A percentile compares a stretch with the other conserved stretches of the same genome.
Conservation (phyloP, 2,888 invertebrate species). For the Melanostoma mellinum region DNA sequence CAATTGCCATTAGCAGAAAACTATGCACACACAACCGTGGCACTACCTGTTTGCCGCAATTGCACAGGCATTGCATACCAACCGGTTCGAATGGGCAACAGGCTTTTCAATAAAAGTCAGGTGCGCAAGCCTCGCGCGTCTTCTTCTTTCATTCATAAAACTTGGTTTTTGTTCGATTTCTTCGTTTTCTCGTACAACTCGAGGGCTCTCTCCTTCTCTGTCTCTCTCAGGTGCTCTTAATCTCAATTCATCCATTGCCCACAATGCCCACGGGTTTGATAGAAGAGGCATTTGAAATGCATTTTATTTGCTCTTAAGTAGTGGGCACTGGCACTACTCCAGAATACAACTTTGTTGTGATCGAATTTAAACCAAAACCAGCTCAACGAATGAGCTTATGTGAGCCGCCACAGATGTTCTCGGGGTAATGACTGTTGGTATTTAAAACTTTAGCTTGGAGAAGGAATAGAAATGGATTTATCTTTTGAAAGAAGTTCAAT, state of each 20-base stretch:
- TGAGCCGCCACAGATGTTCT: too few relatives aligned
- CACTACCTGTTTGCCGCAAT: slow-evolving; percentile 58
- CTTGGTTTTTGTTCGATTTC: slow-evolving; percentile 11
- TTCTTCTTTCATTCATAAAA: slow-evolving; percentile 71
- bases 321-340: too few relatives aligned
- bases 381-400: too few relatives aligned
- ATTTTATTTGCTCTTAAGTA: slow-evolving; percentile 27
- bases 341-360: too few relatives aligned
- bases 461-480: too few relatives aligned
- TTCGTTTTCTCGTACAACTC: neutral
- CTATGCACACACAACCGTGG: slow-evolving; percentile 48
- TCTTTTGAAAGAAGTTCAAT: too few relatives aligned
- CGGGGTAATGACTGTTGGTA: too few relatives aligned
- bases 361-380: too few relatives aligned
- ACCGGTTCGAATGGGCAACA: slow-evolving; percentile 65
- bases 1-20: slow-evolving; percentile 69
- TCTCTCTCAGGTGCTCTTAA: slow-evolving; percentile 23
- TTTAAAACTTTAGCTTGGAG: too few relatives aligned
- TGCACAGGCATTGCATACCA: slow-evolving; percentile 41
- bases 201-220: neutral
- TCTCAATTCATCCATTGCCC: slow-evolving; percentile 29
- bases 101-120: slow-evolving; percentile 71
- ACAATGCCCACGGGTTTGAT: neutral
- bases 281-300: slow-evolving; percentile 28
- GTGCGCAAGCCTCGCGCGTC: slow-evolving; percentile 67